Evolutionary conservation across 1,140 invertebrate genomes (phyloP).

Genomic region (Rhopalosiphum maidis): DNA sequence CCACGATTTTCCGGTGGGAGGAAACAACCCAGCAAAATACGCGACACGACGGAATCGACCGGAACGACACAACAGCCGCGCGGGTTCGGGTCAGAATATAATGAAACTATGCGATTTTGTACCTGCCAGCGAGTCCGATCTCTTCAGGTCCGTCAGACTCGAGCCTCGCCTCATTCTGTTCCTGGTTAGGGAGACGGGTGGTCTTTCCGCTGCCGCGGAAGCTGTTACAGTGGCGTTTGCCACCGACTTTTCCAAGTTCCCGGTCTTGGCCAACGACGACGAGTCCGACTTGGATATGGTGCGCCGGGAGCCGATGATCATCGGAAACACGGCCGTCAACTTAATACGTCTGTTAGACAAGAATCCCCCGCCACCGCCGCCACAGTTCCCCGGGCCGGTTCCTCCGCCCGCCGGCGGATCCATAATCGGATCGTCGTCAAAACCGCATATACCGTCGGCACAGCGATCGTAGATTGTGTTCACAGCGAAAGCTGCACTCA

Average conservation of each 20-base stretch:
- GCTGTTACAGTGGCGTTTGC: constrained; percentile 58
- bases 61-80: not conserved
- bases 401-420: not conserved
- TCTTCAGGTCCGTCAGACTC: constrained; percentile 68
- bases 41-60: not conserved
- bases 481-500: not conserved
- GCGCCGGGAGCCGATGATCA: constrained; percentile 37
- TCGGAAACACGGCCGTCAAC: constrained; percentile 46
- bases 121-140: constrained; percentile 54
- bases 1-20: not conserved
- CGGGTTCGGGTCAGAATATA: not conserved
- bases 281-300: constrained; percentile 65
- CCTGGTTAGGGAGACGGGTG: constrained; percentile 59
- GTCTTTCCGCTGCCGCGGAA: constrained; percentile 61
- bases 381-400: not conserved
- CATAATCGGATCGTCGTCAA: not conserved
- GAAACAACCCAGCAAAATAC: not conserved
- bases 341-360: constrained; percentile 42
- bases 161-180: constrained; percentile 72
- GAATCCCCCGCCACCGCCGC: not conserved
- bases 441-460: not conserved
- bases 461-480: not conserved
- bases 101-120: not conserved
- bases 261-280: constrained; percentile 68
- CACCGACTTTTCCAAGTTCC: constrained; percentile 60